Percentiles rank a stretch among this genome's conserved stretches.
These are phyloP conservation scores for Pachliopta kotzebuea DNA, from an alignment of 2,888 invertebrate genomes.

Conservation along the genomic window DNA sequence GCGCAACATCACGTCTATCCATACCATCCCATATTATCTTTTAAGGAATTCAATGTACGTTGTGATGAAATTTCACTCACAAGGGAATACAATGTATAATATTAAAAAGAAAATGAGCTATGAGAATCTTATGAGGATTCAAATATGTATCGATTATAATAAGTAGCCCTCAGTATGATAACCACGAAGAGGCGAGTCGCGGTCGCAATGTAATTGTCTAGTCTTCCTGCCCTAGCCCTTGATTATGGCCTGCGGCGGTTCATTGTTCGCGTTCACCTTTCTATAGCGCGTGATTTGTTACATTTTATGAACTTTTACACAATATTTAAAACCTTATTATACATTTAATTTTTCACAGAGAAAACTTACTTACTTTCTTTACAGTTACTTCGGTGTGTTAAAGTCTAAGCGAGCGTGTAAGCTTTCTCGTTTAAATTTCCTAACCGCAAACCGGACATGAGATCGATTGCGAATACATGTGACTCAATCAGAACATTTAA, in stretches of 20 bases:
- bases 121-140: not conserved
- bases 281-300: conserved; percentile 10
- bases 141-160: conserved; percentile 1
- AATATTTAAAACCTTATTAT: not conserved
- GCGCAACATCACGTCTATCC: conserved; percentile 7
- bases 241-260: conserved; percentile 23
- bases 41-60: conserved; percentile 4
- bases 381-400: too few relatives aligned
- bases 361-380: not conserved
- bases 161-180: conserved; percentile 6
- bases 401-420: not conserved
- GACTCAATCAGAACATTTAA: conserved; percentile 28
- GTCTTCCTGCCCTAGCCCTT: conserved; percentile 27
- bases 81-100: not conserved
- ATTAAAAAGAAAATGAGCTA: not conserved
- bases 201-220: conserved; percentile 26
- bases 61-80: not conserved
- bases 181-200: conserved; percentile 22
- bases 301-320: not conserved
- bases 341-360: not conserved
- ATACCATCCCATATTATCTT: conserved; percentile 19
- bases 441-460: conserved; percentile 18
- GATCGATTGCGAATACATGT: conserved; percentile 23
- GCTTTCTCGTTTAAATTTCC: conserved; percentile 1
- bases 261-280: conserved; percentile 28